Evolutionary conservation across 2,113 vertebrate genomes (phyloP), one percentile per base, ranked within the genome.

Genomic region (Zootoca vivipara): DNA sequence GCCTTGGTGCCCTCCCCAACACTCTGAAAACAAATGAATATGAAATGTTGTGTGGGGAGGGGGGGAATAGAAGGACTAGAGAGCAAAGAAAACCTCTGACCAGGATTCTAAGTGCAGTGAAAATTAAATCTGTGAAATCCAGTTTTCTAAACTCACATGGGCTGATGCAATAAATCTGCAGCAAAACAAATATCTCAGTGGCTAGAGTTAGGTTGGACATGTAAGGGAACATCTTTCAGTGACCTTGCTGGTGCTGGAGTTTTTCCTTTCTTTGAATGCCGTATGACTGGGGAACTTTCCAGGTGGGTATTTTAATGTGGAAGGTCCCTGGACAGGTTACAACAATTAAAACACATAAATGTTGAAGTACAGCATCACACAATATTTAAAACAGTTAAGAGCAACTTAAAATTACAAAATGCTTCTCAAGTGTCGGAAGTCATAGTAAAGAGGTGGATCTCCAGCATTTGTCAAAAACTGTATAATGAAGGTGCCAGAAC

Each of bases 51-150:
- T n/a, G n/a, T n/a, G 9, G 42, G 42, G 46, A 9, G 79, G 85
- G 42, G 33, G 73, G 42, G 42, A 16, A 42, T 1, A n/a, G 46
- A 20, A 79, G 7, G 40, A 4, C 2, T 1, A 35, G 65, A 20
- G 15, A 79, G 22, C 24, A 70, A 78, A 83, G 33, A 15, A 38
- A 70, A 2, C 15, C 1, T 74, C 46, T 72, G 18, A 15, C 58
- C 58, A 18, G 58, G 73, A 24, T 75, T 90, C 52, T 73, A 89
- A 92, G 85, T 80, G 35, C 7, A 0, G 73, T 75, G 64, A 87
- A 42, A 78, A 85, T 78, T 85, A 77, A 89, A n/a, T 77, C 84
- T 0, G 0, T 78, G 69, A 86, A 91, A 88, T 90, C 74, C 52
- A 20, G 26, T 85, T 92, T 89, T 64, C 40, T 38, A 79, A 78